These are phyloP conservation scores for Azorinus chamasolen DNA, from an alignment of 2,888 invertebrate genomes.

Conservation along the genomic window DNA sequence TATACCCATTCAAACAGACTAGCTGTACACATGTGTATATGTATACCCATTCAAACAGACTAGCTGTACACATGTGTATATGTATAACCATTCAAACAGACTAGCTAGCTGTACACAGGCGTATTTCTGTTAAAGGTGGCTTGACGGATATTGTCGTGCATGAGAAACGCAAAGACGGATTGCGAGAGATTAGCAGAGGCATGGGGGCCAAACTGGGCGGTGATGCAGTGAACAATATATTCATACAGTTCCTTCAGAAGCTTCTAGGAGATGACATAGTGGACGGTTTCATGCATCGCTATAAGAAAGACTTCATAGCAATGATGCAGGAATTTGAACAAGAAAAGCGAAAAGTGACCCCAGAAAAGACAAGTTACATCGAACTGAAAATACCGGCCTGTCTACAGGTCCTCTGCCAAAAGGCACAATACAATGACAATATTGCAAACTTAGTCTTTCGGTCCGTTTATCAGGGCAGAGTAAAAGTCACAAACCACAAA, in stretches of 20 bases:
- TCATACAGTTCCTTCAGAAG: slow-evolving; percentile 58
- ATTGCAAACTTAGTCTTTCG: slow-evolving; percentile 53
- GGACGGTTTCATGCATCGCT: slow-evolving; percentile 40
- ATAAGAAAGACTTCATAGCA: slow-evolving; percentile 51
- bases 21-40: too few relatives aligned
- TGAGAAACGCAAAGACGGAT: slow-evolving; percentile 57
- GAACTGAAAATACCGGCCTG: slow-evolving; percentile 56
- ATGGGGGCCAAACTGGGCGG: slow-evolving; percentile 53
- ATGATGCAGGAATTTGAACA: slow-evolving; percentile 62
- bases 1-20: too few relatives aligned
- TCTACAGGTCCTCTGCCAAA: slow-evolving; percentile 52
- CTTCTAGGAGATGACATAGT: slow-evolving; percentile 50
- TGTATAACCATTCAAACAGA: too few relatives aligned
- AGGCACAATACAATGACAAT: slow-evolving; percentile 57
- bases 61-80: too few relatives aligned
- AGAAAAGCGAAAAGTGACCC: slow-evolving; percentile 48
- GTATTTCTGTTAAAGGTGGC: slow-evolving; percentile 51
- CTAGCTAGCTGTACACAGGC: too few relatives aligned
- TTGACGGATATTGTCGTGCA: slow-evolving; percentile 61
- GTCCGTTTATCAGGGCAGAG: slow-evolving; percentile 57
- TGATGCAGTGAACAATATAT: slow-evolving; percentile 58
- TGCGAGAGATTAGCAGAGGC: slow-evolving; percentile 56
- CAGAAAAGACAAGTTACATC: slow-evolving; percentile 37
- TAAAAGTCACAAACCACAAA: slow-evolving; percentile 35
- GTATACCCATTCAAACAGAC: too few relatives aligned